phyloP scores from a whole-genome alignment of 1,140 invertebrate species.

The Drosophila auraria region DNA sequence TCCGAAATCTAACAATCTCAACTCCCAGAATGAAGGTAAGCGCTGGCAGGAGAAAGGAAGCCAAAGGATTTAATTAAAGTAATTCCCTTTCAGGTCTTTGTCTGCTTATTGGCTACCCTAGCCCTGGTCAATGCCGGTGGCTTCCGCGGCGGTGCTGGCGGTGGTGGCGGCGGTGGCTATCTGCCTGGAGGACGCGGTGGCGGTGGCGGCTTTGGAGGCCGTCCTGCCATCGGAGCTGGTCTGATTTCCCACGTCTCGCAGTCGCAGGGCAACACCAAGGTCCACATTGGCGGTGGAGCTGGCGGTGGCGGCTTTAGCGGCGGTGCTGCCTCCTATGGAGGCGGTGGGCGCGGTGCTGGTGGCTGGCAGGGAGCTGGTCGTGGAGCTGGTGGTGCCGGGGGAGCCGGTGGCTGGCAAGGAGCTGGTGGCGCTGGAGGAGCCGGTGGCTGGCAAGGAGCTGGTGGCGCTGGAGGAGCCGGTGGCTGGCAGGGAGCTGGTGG shows the following conservation, averaged over 20 bases:
- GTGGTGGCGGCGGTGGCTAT: conserved; percentile 54
- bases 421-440: conserved; percentile 33
- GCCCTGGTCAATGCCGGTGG: conserved; percentile 70
- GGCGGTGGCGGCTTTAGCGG: conserved; percentile 20
- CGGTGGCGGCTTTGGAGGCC: conserved; percentile 49
- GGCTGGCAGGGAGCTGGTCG: conserved; percentile 35
- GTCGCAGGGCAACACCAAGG: conserved; percentile 65
- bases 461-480: conserved; percentile 32
- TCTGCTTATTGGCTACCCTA: conserved; percentile 66
- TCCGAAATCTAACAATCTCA: conserved; percentile 13
- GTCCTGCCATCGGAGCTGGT: conserved; percentile 54
- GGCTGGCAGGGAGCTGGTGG: conserved; percentile 32
- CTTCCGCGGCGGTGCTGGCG: conserved; percentile 58
- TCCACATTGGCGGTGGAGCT: conserved; percentile 58
- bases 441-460: conserved; percentile 25
- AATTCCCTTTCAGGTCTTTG: conserved; percentile 50
- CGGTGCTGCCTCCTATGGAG: conserved; percentile 30
- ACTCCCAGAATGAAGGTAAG: conserved; percentile 62
- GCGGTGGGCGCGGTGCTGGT: conserved; percentile 25
- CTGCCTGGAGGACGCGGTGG: conserved; percentile 45
- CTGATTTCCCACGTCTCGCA: conserved; percentile 68
- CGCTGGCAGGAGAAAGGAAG: neutral
- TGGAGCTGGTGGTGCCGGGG: conserved; percentile 33
- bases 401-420: conserved; percentile 24
- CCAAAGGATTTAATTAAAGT: neutral